Evolutionary conservation across 2,113 vertebrate species (phyloP), one percentile per base, ranked within the genome.

Genomic region (Boleophthalmus pectinirostris): DNA sequence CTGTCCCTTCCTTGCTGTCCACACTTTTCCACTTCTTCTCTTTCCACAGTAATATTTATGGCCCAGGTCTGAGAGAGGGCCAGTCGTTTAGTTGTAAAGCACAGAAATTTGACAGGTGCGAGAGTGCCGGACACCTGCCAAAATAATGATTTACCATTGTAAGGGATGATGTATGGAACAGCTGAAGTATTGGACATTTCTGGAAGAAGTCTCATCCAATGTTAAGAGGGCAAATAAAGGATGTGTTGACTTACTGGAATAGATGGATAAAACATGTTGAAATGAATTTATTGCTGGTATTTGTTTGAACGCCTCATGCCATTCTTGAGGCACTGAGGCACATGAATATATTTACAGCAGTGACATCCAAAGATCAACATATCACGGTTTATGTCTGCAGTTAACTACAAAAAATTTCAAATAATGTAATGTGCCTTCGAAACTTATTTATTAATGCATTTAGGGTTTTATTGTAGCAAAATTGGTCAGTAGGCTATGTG

Each of bases 91-190:
- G 83, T 11, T 74, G 77, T 82, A 82, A 85, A 87, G 77, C 77
- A 80, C 83, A 0, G 0, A 58, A 76, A 85, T 58, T 49, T 75
- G 82, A 89, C 88, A 86, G 82, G 81, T 81, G 79, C 20, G 75
- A 76, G 72, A 67, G 77, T 71, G 72, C 60, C n/a, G 21, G 73
- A 70, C 65, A 79, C 73, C 69, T 80, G 81, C 72, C 35, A 69
- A 81, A 76, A 11, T 6, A 20, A 77, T 74, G 81, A 78, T 88
- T 81, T 84, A 74, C 72, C 73, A 69, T 79, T 73, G 45, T 74
- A 21, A 54, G n/a, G 9, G 49, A 23, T 83, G 86, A 88, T 88
- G 76, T 78, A 84, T 80, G 70, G 70, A 71, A 73, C 76, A 73
- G 85, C 81, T 81, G 83, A 87, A 49, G 70, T 77, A 68, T 35